Evolutionary conservation across 2,888 invertebrate species (phyloP).

Genomic region (Caenorhabditis macrosperma): DNA sequence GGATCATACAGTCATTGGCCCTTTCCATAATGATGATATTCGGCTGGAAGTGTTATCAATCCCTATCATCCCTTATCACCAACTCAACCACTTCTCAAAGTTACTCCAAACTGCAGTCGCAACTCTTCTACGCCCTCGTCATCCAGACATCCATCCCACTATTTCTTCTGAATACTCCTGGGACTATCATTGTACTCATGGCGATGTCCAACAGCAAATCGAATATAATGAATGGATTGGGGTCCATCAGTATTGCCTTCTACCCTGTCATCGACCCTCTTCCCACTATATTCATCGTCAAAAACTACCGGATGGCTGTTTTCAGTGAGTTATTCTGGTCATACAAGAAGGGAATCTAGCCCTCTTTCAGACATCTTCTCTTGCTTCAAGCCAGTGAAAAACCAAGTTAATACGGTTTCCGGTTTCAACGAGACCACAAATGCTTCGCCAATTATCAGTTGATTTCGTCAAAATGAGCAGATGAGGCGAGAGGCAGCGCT

Average conservation of each 20-base stretch:
- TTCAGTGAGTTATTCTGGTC: constrained; percentile 3
- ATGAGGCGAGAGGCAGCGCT: too few relatives aligned
- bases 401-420: too few relatives aligned
- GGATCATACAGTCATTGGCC: not conserved
- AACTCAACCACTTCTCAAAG: not conserved
- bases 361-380: too few relatives aligned
- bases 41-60: not conserved
- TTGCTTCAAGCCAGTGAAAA: too few relatives aligned
- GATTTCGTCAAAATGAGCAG: too few relatives aligned
- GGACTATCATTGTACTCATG: not conserved
- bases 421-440: too few relatives aligned
- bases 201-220: not conserved
- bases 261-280: constrained; percentile 27
- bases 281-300: constrained; percentile 31
- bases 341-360: too few relatives aligned
- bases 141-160: constrained; percentile 25
- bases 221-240: constrained; percentile 8
- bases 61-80: not conserved
- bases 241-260: constrained; percentile 8
- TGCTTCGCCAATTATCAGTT: too few relatives aligned
- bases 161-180: constrained; percentile 7
- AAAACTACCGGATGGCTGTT: constrained; percentile 8
- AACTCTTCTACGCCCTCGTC: constrained; percentile 26
- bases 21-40: not conserved
- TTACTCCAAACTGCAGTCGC: constrained; percentile 10